Conservation (phyloP, 2,113 vertebrate genomes). For the Melanostigma gelatinosum region DNA sequence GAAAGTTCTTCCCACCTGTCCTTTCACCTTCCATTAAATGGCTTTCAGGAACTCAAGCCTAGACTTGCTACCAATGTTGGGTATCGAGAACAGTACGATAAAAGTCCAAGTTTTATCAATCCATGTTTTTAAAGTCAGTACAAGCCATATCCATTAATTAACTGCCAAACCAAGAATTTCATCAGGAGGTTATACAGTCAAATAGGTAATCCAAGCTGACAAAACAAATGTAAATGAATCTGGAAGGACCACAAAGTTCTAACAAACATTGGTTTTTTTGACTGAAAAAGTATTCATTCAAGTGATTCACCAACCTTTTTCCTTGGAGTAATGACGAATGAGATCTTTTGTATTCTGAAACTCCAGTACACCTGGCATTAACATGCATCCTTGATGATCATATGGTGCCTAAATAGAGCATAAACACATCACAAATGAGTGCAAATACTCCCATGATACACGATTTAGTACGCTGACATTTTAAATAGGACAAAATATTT, state of each 20-base stretch:
- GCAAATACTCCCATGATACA: conserved; percentile 14
- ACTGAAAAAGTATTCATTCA: conserved; percentile 8
- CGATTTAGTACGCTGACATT: neutral
- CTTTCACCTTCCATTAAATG: conserved; percentile 3
- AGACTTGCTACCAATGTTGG: conserved; percentile 12
- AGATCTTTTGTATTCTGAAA: conserved; percentile 28
- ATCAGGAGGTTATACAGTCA: neutral
- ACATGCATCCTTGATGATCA: conserved; percentile 29
- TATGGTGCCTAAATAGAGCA: conserved; percentile 27
- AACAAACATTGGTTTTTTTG: neutral
- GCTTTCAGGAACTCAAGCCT: neutral
- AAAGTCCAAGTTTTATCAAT: neutral
- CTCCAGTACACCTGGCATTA: conserved; percentile 29
- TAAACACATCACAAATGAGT: neutral
- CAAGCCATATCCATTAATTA: neutral
- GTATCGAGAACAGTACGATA: neutral
- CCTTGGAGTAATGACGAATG: conserved; percentile 42
- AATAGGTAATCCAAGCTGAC: neutral
- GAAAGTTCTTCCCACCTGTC: conserved; percentile 4
- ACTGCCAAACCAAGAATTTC: neutral
- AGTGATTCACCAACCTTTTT: conserved; percentile 24
- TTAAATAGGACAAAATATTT: neutral
- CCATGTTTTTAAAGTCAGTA: neutral
- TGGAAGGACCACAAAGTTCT: neutral
- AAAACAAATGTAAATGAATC: neutral